A percentile compares a stretch with the other conserved stretches of the same genome.
Evolutionary conservation across 2,113 vertebrate species (phyloP).

Genomic region (Arenaria interpres): DNA sequence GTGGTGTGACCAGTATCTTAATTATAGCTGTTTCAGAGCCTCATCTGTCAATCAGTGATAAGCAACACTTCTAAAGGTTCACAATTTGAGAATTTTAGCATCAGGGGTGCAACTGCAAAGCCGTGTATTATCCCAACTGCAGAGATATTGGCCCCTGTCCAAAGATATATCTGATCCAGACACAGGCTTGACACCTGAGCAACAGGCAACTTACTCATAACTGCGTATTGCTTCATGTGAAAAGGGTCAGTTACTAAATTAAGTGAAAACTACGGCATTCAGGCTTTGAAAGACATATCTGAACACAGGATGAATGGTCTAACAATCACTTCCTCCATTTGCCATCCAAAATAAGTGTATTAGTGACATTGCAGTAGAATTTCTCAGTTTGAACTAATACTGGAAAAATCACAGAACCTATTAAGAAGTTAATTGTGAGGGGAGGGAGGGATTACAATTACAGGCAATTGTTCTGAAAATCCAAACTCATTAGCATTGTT

Average conservation of each 20-base stretch:
- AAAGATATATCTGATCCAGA: neutral
- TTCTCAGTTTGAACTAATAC: neutral
- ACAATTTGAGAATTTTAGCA: neutral
- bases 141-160: neutral
- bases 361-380: accelerated
- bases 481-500: neutral
- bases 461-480: neutral
- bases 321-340: neutral
- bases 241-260: neutral
- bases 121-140: accelerated
- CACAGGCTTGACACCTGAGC: neutral
- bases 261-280: neutral
- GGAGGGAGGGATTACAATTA: neutral
- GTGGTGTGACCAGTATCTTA: neutral
- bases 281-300: neutral
- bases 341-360: neutral
- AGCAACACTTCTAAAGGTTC: neutral
- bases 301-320: neutral
- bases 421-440: neutral
- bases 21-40: neutral
- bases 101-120: neutral
- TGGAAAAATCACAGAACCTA: neutral
- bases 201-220: neutral
- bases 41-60: neutral
- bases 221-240: accelerated